Evolutionary conservation across 1,140 invertebrate species (phyloP).

Genomic region (Helicoverpa armigera): DNA sequence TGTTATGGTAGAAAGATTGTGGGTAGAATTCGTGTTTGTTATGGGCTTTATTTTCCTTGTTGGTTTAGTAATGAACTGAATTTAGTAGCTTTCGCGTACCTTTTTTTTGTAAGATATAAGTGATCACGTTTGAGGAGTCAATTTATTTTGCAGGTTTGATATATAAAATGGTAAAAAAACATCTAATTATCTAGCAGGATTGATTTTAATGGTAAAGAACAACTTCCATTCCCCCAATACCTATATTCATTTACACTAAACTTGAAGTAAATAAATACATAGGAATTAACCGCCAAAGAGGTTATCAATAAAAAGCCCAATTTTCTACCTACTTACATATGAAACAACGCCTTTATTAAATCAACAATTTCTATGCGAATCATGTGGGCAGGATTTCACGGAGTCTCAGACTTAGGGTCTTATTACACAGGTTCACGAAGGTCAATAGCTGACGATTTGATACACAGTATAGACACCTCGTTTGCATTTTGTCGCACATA

Average conservation of each 20-base stretch:
- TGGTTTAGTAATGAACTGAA: neutral
- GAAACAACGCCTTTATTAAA: neutral
- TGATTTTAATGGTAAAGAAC: too few species aligned
- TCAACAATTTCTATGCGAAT: constrained; percentile 19
- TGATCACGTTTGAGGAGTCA: neutral
- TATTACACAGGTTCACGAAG: constrained; percentile 18
- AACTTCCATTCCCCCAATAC: too few species aligned
- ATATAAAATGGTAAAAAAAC: too few species aligned
- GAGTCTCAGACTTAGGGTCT: neutral
- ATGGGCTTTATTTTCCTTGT: neutral
- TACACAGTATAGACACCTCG: constrained; percentile 14
- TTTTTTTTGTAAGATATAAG: too few species aligned
- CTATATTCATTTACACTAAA: too few species aligned
- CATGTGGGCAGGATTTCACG: constrained; percentile 11
- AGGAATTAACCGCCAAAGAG: too few species aligned
- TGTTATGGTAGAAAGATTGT: neutral
- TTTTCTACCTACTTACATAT: too few species aligned
- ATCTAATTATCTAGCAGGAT: too few species aligned
- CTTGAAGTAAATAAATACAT: too few species aligned
- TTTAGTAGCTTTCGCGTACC: too few species aligned
- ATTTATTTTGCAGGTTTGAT: neutral
- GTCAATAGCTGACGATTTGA: constrained; percentile 23
- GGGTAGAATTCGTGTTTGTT: neutral
- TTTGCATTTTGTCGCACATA: neutral
- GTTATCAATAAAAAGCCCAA: too few species aligned